Conservation (phyloP, 2,888 invertebrate species). For the Acheta domesticus region DNA sequence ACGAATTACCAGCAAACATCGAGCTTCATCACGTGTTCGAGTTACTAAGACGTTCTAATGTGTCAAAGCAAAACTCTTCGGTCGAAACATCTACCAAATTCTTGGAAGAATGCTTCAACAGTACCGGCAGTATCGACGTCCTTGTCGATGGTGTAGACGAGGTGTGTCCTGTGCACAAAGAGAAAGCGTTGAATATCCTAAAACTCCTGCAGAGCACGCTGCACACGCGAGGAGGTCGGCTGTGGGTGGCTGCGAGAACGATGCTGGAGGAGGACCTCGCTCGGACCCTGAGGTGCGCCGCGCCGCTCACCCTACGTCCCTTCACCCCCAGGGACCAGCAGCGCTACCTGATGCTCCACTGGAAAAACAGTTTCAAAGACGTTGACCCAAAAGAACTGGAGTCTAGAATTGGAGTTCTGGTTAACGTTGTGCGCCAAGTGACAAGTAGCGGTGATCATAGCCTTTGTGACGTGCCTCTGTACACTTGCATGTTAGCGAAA, state of each 20-base stretch:
- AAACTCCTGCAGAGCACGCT: neutral
- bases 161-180: neutral
- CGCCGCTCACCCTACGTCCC: neutral
- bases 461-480: neutral
- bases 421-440: neutral
- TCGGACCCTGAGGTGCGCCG: neutral
- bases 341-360: neutral
- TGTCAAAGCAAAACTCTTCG: neutral
- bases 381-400: neutral
- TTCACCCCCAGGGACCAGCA: neutral
- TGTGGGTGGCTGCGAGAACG: neutral
- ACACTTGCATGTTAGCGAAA: neutral
- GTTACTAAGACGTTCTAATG: neutral
- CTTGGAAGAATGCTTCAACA: neutral
- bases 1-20: neutral
- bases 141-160: neutral
- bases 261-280: neutral
- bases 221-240: neutral
- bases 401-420: neutral
- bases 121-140: neutral
- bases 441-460: neutral
- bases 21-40: neutral
- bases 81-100: neutral
- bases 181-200: neutral
- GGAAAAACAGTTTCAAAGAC: neutral